phyloP scores from a whole-genome alignment of 2,888 invertebrate genomes.

The Pasiphila rectangulata region DNA sequence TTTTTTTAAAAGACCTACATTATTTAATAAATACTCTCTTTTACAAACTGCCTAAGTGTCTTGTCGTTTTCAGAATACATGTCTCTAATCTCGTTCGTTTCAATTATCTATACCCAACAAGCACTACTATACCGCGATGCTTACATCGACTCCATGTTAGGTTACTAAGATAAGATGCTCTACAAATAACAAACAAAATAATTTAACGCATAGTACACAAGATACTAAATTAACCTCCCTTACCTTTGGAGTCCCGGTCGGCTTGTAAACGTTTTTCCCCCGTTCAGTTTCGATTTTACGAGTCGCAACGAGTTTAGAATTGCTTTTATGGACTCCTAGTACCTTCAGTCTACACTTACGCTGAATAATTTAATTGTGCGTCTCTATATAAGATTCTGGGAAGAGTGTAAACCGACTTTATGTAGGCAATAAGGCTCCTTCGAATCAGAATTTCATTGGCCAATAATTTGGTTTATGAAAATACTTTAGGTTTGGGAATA shows the following conservation, averaged over 20 bases:
- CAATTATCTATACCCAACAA: too few species aligned
- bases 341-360: constrained; percentile 40
- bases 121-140: too few species aligned
- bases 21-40: too few species aligned
- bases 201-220: constrained; percentile 12
- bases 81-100: too few species aligned
- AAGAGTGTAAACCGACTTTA: constrained; percentile 16
- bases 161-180: too few species aligned
- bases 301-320: constrained; percentile 61
- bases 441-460: neutral
- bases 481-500: too few species aligned
- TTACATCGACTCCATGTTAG: too few species aligned
- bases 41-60: too few species aligned
- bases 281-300: constrained; percentile 64
- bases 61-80: too few species aligned
- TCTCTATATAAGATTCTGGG: constrained; percentile 16
- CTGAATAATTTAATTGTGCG: constrained; percentile 65
- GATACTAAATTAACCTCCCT: constrained; percentile 30
- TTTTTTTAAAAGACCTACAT: too few species aligned
- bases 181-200: constrained; percentile 6
- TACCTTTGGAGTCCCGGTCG: constrained; percentile 40
- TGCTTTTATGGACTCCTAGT: constrained; percentile 60
- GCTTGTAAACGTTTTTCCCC: constrained; percentile 62
- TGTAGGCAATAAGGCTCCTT: neutral
- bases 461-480: too few species aligned